Conservation (phyloP, 1,140 invertebrate species). For the Campodea augens region DNA sequence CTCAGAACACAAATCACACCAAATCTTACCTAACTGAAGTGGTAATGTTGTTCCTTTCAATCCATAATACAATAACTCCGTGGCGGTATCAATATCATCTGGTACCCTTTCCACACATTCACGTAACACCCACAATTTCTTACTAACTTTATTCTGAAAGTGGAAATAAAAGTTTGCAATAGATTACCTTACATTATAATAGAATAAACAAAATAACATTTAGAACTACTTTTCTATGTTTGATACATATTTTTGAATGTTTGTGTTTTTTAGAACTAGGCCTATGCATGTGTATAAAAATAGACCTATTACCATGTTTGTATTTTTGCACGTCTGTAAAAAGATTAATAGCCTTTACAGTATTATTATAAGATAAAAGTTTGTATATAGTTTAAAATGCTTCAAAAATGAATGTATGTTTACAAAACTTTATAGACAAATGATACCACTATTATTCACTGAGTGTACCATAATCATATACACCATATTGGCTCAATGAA, state of each 20-base stretch:
- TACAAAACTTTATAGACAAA: no score
- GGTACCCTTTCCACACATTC: slow-evolving; percentile 60
- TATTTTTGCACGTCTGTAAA: no score
- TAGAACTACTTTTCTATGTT: neutral
- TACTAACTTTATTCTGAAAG: slow-evolving; percentile 47
- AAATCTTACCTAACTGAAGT: no score
- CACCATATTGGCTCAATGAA: neutral
- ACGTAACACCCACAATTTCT: slow-evolving; percentile 61
- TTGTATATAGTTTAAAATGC: no score
- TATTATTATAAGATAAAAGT: no score
- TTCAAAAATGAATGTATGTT: no score
- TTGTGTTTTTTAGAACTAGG: neutral
- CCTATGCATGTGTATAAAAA: no score
- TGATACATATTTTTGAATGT: no score
- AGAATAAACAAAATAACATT: neutral
- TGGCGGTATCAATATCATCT: slow-evolving; percentile 45
- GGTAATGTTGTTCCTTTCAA: slow-evolving; percentile 43
- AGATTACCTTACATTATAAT: no score
- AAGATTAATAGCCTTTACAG: no score
- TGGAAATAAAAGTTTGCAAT: slow-evolving; percentile 7
- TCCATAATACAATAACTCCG: slow-evolving; percentile 52
- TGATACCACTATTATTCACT: neutral
- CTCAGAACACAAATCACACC: no score
- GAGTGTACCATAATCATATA: neutral
- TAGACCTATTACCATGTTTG: no score